Evolutionary conservation across 2,113 vertebrate species (phyloP).

Genomic region (Megalops atlanticus): DNA sequence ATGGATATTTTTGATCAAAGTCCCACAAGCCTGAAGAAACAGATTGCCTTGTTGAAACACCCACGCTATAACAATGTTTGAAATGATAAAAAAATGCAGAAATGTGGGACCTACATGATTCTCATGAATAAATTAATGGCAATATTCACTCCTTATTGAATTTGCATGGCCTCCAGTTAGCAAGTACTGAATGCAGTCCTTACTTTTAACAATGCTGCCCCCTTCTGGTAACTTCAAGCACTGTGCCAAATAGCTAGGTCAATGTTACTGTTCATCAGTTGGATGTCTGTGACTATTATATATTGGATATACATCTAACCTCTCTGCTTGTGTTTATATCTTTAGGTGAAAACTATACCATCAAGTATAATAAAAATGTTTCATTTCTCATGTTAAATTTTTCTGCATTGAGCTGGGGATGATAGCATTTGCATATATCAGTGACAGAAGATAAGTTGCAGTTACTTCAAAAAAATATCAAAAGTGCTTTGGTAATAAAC

Average conservation of each 20-base stretch:
- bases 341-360: not conserved
- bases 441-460: too few species aligned
- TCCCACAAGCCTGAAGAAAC: not conserved
- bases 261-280: not conserved
- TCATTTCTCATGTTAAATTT: not conserved
- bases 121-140: too few species aligned
- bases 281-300: too few species aligned
- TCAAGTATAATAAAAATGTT: not conserved
- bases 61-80: too few species aligned
- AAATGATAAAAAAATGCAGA: too few species aligned
- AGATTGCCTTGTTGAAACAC: too few species aligned
- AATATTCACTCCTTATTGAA: not conserved
- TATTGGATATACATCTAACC: too few species aligned
- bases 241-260: not conserved
- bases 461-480: too few species aligned
- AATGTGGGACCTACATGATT: too few species aligned
- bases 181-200: not conserved
- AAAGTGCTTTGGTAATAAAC: too few species aligned
- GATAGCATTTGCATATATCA: too few species aligned
- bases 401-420: not conserved
- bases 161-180: constrained; percentile 11
- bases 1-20: not conserved
- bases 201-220: constrained; percentile 43
- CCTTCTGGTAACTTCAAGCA: constrained; percentile 28
- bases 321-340: not conserved